A percentile compares a stretch with the other conserved stretches of the same genome.
Conservation (phyloP, 2,888 invertebrate genomes). For the Eueremaeus valkanovi region DNA sequence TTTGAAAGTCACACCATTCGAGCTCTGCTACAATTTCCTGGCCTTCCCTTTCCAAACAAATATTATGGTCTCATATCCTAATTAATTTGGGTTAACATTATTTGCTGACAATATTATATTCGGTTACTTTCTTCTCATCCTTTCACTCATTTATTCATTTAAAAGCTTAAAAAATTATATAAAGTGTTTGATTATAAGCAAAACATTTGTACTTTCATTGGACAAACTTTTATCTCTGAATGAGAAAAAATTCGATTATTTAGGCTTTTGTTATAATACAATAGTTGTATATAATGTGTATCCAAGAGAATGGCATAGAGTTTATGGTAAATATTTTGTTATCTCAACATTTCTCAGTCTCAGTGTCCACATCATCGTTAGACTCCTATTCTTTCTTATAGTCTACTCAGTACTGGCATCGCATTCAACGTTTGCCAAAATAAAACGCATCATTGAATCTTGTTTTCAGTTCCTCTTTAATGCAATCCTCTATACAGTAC, state of each 20-base stretch:
- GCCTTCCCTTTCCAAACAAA: background rate
- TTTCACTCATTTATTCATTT: no score
- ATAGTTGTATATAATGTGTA: conserved; percentile 7
- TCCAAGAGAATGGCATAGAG: background rate
- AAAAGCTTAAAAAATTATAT: no score
- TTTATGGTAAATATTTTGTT: conserved; percentile 24
- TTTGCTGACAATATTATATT: no score
- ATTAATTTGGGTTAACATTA: background rate
- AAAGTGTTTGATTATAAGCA: no score
- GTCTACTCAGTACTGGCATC: no score
- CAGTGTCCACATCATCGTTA: conserved; percentile 16
- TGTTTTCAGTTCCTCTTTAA: conserved; percentile 19
- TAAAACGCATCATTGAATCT: conserved; percentile 6
- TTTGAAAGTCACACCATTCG: conserved; percentile 1
- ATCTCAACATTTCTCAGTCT: conserved; percentile 5
- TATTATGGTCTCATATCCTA: background rate
- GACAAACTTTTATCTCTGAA: background rate
- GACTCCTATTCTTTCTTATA: conserved; percentile 11
- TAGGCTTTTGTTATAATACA: background rate
- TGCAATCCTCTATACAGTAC: background rate
- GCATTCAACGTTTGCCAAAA: conserved; percentile 27
- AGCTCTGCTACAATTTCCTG: background rate
- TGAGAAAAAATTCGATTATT: background rate
- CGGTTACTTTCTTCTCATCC: no score
- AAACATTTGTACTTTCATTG: no score